Conservation (phyloP, 2,888 invertebrate species). For the Amiota communis region DNA sequence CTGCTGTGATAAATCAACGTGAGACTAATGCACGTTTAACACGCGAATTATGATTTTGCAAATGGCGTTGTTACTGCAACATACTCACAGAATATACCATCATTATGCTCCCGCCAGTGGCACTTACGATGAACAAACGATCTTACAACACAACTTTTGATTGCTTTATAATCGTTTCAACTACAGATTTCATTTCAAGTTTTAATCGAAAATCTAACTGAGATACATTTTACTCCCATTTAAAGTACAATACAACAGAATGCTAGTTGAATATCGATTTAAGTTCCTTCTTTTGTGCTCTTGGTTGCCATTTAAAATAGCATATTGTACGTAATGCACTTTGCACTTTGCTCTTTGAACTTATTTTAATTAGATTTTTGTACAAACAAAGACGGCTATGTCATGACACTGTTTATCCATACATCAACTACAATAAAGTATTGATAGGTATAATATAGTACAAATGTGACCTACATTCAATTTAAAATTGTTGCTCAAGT, state of each 20-base stretch:
- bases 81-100: not conserved
- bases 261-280: no score
- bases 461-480: not conserved
- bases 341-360: constrained; percentile 26
- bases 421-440: no score
- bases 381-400: not conserved
- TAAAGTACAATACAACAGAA: not conserved
- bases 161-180: constrained; percentile 61
- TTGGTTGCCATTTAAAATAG: constrained; percentile 63
- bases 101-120: not conserved
- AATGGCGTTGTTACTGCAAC: constrained; percentile 49
- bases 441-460: not conserved
- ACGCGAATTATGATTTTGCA: constrained; percentile 70
- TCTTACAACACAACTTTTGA: constrained; percentile 46
- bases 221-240: constrained; percentile 1
- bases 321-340: not conserved
- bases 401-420: not conserved
- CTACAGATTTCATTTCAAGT: not conserved
- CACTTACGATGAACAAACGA: not conserved
- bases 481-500: not conserved
- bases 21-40: constrained; percentile 70
- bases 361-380: constrained; percentile 22
- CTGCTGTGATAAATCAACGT: constrained; percentile 68
- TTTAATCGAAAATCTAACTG: not conserved
- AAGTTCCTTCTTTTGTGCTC: constrained; percentile 36